phyloP scores from a whole-genome alignment of 2,888 invertebrate genomes.

The Drosophila melanosoma region DNA sequence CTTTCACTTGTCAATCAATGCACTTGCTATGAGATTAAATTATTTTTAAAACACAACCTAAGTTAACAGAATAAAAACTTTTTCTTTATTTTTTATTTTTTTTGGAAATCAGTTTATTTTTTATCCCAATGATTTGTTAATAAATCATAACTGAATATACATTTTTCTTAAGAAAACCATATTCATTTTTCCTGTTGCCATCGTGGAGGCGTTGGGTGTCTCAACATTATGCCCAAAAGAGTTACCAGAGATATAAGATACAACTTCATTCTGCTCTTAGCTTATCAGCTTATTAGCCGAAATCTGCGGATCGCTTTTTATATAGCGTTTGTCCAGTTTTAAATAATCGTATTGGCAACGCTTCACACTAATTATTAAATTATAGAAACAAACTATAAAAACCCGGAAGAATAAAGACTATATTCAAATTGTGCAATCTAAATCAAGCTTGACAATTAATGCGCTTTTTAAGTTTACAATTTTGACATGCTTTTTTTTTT shows the following conservation, averaged over 20 bases:
- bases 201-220: fast-evolving
- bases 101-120: background rate
- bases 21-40: no score
- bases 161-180: background rate
- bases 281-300: background rate
- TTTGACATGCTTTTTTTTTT: no score
- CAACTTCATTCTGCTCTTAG: background rate
- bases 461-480: no score
- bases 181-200: no score
- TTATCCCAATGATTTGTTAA: background rate
- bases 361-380: background rate
- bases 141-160: background rate
- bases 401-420: no score
- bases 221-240: background rate
- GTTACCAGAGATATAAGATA: background rate
- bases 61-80: background rate
- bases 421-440: no score
- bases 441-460: no score
- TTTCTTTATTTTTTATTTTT: no score
- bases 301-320: background rate
- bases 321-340: background rate
- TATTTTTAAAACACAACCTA: no score
- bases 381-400: background rate
- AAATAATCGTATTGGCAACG: background rate
- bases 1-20: no score